These are phyloP conservation scores for Synanthedon tipuliformis DNA, from an alignment of 2,888 invertebrate species.

Conservation along the genomic window DNA sequence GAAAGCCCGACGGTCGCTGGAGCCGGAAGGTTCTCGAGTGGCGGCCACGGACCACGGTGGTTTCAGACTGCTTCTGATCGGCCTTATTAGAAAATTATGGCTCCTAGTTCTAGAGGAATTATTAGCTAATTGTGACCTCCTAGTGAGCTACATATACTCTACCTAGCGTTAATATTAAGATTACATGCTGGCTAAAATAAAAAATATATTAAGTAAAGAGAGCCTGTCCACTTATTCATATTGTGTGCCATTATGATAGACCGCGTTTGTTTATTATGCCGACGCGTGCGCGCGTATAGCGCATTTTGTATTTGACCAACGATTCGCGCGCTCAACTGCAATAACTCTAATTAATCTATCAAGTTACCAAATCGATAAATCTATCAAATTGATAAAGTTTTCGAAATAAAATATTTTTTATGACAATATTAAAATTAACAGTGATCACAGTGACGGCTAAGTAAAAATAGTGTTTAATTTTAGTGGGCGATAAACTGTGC, in stretches of 20 bases:
- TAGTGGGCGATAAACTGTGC: not conserved
- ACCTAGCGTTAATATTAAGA: too few relatives aligned
- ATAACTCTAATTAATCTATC: not conserved
- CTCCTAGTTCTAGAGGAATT: too few relatives aligned
- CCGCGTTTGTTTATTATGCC: constrained; percentile 19
- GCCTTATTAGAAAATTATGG: too few relatives aligned
- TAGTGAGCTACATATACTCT: too few relatives aligned
- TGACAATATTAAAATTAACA: not conserved
- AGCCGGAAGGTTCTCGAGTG: not conserved
- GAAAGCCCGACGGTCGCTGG: not conserved
- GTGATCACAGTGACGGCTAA: not conserved
- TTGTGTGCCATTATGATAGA: not conserved
- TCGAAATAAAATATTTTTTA: too few relatives aligned
- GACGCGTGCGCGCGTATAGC: constrained; percentile 12
- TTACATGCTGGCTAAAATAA: too few relatives aligned
- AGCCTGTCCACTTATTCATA: not conserved
- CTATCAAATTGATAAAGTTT: not conserved
- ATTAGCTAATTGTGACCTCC: too few relatives aligned
- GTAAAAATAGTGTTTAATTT: not conserved
- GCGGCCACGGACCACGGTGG: not conserved
- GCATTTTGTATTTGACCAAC: constrained; percentile 22
- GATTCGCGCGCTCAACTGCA: constrained; percentile 18
- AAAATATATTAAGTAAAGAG: not conserved
- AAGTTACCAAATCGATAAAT: not conserved
- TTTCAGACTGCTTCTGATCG: too few relatives aligned